Conservation (phyloP, 2,888 invertebrate species). For the Polylopha cassiicola region DNA sequence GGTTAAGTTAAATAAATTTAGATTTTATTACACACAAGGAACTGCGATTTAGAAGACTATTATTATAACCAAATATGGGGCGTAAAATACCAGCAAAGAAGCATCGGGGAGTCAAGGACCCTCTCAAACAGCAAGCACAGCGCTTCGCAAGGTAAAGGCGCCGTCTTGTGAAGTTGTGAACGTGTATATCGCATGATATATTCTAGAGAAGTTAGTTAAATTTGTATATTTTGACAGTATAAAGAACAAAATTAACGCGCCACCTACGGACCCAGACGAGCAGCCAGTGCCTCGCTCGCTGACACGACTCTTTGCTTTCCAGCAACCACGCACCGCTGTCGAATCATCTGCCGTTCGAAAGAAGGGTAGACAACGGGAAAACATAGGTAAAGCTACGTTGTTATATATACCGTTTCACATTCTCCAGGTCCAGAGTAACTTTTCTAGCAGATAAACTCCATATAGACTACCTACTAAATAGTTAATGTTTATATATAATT, state of each 20-base stretch:
- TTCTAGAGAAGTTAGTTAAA: not conserved
- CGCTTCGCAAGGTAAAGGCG: conserved; percentile 77
- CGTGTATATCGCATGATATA: not conserved
- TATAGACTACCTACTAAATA: too few relatives aligned
- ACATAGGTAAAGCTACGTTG: conserved; percentile 15
- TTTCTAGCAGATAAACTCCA: too few relatives aligned
- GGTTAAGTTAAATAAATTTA: conserved; percentile 6
- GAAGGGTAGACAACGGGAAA: conserved; percentile 27
- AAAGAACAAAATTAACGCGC: conserved; percentile 84
- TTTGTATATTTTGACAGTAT: conserved; percentile 68
- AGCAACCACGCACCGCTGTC: conserved; percentile 18
- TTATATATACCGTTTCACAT: conserved; percentile 12
- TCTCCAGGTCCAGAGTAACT: too few relatives aligned
- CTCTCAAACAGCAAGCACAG: conserved; percentile 81
- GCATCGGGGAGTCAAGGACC: conserved; percentile 87
- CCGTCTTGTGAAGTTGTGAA: not conserved
- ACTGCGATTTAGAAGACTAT: too few relatives aligned
- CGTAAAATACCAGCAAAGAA: conserved; percentile 90
- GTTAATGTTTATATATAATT: too few relatives aligned
- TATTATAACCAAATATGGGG: conserved; percentile 69
- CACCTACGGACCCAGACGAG: conserved; percentile 82
- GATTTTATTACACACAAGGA: not conserved
- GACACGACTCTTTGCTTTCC: conserved; percentile 75
- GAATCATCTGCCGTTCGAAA: conserved; percentile 3
- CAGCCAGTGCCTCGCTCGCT: conserved; percentile 86